Base-by-base conservation (phyloP, 37 sponge, comb jelly and placozoan genomes). In the Geodia barretti region DNA sequence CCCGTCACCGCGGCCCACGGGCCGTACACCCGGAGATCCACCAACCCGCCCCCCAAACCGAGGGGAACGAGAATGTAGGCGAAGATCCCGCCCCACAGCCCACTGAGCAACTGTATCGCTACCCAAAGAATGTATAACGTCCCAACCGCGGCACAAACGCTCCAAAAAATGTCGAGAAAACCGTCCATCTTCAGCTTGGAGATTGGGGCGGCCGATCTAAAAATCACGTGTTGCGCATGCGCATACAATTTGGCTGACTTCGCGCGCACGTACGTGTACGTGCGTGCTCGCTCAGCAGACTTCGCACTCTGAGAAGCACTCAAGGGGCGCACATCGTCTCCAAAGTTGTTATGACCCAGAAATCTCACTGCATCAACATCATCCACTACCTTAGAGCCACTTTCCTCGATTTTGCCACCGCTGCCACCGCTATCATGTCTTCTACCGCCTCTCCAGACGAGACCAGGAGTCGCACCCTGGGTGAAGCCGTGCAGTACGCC, bases 1-100 rank as follows among this genome's bases (percentile, higher is more conserved):
- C 83, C 83, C 20, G 83, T 82, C 17, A 82, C 83, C 54, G 14
- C 31, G 4, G 58, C 75, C 75, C 75, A 74, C 28, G 43, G 20
- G n/a, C 75, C 75, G 43, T 42, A 64, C 19, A 62, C 62, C 39
- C 62, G 39, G 4, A 74, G 47, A 26, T 74, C 39, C 34, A 41
- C 39, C 26, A 47, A 3, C 3, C 58, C n/a, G 7, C 40, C 28
- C 28, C 75, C 75, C 54, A 41, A 74, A 41, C 58, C 58, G 8
- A 59, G 58, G 25, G 43, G n/a, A 11, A 39, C n/a, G 25, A 41
- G n/a, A 11, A 39, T 11, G 24, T 74, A 74, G 39, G 75, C 58
- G 20, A 24, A 7, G 5, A 74, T 42, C 26, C 58, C 75, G 39
- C 75, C 21, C 34, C 31, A 11, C 60, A 74, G 60, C 7, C 4